These are phyloP conservation scores for Scaptodrosophila latifasciaeformis DNA, from an alignment of 2,888 invertebrate species.

Conservation along the genomic window DNA sequence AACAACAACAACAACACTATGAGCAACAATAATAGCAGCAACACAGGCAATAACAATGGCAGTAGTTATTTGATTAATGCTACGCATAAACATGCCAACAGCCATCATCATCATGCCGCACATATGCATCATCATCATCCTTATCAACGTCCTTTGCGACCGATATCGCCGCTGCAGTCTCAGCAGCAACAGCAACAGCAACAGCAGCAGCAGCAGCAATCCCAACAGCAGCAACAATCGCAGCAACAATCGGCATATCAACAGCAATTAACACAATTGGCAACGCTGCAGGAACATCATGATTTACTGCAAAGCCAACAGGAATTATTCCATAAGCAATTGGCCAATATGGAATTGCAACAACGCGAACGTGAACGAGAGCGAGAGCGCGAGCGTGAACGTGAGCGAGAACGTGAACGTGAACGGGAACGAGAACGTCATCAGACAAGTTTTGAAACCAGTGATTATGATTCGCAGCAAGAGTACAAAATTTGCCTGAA, in stretches of 20 bases:
- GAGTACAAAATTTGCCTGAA: conserved; percentile 72
- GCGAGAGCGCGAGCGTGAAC: conserved; percentile 26
- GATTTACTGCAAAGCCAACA: conserved; percentile 60
- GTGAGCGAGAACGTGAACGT: conserved; percentile 34
- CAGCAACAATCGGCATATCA: conserved; percentile 49
- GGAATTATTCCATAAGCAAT: conserved; percentile 66
- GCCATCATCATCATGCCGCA: conserved; percentile 7
- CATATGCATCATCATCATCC: conserved; percentile 51
- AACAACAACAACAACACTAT: conserved; percentile 38
- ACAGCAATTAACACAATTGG: conserved; percentile 50
- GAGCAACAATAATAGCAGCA: conserved; percentile 25
- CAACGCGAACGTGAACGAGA: conserved; percentile 37
- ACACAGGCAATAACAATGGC: conserved; percentile 2
- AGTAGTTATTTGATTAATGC: not conserved
- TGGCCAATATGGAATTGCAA: conserved; percentile 52
- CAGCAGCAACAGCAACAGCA: conserved; percentile 23
- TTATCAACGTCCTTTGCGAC: conserved; percentile 50
- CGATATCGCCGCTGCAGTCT: conserved; percentile 28
- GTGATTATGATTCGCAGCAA: conserved; percentile 60
- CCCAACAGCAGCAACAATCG: conserved; percentile 29
- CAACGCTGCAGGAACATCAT: conserved; percentile 56
- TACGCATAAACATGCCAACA: not conserved
- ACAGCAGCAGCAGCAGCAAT: conserved; percentile 22
- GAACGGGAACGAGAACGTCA: conserved; percentile 23
- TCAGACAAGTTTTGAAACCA: conserved; percentile 44